phyloP scores from a whole-genome alignment of 2,888 invertebrate genomes.

The Hanleya hanleyi region DNA sequence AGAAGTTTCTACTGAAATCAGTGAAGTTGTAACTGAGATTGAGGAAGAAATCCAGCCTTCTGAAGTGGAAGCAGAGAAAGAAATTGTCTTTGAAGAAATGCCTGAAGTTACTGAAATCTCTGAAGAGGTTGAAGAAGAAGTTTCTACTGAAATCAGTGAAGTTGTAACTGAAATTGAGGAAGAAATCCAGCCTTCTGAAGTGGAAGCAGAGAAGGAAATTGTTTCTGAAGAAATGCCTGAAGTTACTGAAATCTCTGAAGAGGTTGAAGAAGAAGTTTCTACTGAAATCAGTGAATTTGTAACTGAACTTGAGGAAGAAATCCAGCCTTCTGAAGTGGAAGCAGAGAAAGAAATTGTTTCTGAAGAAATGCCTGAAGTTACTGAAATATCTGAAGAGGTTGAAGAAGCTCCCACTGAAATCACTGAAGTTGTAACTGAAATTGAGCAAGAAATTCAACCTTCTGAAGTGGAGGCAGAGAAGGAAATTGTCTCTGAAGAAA shows the following conservation, averaged over 20 bases:
- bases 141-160: too few species aligned
- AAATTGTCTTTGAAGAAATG: too few species aligned
- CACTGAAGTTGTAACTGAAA: conserved; percentile 14
- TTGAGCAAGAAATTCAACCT: conserved; percentile 11
- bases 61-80: too few species aligned
- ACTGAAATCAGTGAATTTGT: background rate
- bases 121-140: too few species aligned
- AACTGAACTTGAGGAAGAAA: conserved; percentile 6
- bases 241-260: conserved; percentile 7
- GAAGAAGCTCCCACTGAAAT: conserved; percentile 18
- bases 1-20: too few species aligned
- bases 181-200: background rate
- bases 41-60: too few species aligned
- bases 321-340: conserved; percentile 9
- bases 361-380: conserved; percentile 28
- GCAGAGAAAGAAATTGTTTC: conserved; percentile 11
- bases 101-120: too few species aligned
- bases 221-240: conserved; percentile 11
- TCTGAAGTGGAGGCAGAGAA: conserved; percentile 1
- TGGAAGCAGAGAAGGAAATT: background rate
- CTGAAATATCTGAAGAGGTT: conserved; percentile 25
- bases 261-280: too few species aligned
- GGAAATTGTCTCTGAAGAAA: background rate
- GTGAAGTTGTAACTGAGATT: too few species aligned
- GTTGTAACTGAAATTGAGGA: conserved; percentile 10